Evolutionary conservation across 64 coral and sea anemone genomes (phyloP).

Genomic region (Montipora capricornis): DNA sequence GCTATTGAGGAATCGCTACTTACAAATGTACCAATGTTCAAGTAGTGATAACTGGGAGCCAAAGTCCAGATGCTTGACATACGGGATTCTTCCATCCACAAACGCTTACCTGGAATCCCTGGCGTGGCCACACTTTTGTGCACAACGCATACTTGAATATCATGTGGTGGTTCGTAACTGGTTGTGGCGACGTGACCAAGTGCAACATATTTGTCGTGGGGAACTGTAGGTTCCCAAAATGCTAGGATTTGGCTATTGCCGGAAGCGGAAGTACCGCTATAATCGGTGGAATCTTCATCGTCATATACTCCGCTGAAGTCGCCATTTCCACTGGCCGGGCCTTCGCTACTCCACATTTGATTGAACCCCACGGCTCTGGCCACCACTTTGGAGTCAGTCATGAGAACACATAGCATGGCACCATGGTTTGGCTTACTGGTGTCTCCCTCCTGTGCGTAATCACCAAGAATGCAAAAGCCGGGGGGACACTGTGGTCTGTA

Average conservation of each 20-base stretch:
- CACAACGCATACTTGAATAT: conserved; percentile 53
- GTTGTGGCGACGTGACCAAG: conserved; percentile 71
- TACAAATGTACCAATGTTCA: conserved; percentile 60
- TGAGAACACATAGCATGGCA: conserved; percentile 66
- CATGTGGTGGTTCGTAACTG: conserved; percentile 52
- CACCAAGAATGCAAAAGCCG: conserved; percentile 78
- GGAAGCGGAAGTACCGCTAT: background rate
- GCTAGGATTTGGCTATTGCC: conserved; percentile 23
- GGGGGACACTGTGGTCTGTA: conserved; percentile 84
- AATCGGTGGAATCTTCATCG: conserved; percentile 11
- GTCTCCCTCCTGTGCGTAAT: conserved; percentile 82
- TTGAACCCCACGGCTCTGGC: conserved; percentile 39
- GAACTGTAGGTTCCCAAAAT: conserved; percentile 74
- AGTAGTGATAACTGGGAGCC: conserved; percentile 52
- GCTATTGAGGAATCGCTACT: conserved; percentile 35
- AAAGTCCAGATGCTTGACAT: conserved; percentile 66
- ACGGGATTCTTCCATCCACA: conserved; percentile 68
- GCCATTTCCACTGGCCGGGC: background rate
- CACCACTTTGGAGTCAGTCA: conserved; percentile 25
- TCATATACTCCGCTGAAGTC: conserved; percentile 36
- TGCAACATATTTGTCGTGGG: conserved; percentile 49
- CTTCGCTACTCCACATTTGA: conserved; percentile 71
- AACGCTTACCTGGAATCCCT: conserved; percentile 61
- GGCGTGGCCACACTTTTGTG: conserved; percentile 52
- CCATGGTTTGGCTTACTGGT: conserved; percentile 70